Evolutionary conservation across 2,797 vertebrate species (phyloP).

Genomic region (Rhinichthys osculus): DNA sequence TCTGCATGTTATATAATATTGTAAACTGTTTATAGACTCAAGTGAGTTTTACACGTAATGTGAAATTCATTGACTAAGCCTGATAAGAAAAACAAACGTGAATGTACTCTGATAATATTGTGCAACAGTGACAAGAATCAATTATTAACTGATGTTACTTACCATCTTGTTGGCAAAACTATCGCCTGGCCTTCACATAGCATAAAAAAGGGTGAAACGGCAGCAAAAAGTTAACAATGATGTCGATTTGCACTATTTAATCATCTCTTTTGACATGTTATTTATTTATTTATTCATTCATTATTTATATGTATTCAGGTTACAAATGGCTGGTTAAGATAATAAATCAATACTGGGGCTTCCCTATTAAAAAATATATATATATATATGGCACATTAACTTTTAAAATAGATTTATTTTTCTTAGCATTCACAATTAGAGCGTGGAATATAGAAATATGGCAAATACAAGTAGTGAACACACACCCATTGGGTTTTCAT

Average conservation of each 20-base stretch:
- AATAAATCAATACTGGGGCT: background rate
- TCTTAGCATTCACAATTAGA: background rate
- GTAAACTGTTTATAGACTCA: background rate
- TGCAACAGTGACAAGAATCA: background rate
- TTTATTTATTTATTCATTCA: background rate
- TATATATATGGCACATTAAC: background rate
- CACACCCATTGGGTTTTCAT: background rate
- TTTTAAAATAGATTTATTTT: background rate
- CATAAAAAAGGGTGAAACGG: background rate
- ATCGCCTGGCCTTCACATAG: background rate
- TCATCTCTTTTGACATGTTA: background rate
- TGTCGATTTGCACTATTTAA: background rate
- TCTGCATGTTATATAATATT: background rate
- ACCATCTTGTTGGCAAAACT: background rate
- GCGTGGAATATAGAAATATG: background rate
- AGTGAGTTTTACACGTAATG: background rate
- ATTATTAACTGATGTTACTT: slow-evolving; percentile 24
- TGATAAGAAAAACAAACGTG: slow-evolving; percentile 26
- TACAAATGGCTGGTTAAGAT: background rate
- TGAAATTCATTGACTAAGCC: background rate
- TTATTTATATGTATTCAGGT: background rate
- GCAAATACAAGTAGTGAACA: too few species aligned
- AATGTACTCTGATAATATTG: background rate
- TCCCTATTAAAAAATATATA: background rate
- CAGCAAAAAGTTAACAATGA: background rate